Evolutionary conservation across 1,140 invertebrate species (phyloP).

Genomic region (Drosophila tropicalis): DNA sequence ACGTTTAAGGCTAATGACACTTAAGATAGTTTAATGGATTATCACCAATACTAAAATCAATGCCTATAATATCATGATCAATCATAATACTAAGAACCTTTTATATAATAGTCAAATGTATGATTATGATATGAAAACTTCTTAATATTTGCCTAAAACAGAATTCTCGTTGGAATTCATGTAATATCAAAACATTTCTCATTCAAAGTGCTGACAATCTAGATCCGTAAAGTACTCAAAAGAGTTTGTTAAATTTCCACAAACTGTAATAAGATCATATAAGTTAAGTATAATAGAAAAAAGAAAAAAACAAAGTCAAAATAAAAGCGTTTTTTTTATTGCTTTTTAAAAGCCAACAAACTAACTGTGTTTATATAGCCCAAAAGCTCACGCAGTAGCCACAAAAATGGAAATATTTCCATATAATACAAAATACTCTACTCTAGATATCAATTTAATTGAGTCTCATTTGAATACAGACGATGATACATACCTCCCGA

Average conservation of each 20-base stretch:
- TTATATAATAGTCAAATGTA: too few relatives aligned
- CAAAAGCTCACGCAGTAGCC: constrained; percentile 10
- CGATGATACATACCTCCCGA: constrained; percentile 22
- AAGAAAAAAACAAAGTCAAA: background rate
- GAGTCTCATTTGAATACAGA: constrained; percentile 68
- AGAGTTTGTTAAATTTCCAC: background rate
- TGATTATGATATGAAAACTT: too few relatives aligned
- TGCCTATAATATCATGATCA: too few relatives aligned
- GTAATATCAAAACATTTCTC: too few relatives aligned
- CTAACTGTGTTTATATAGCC: constrained; percentile 32
- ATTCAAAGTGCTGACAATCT: too few relatives aligned
- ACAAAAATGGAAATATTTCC: constrained; percentile 6
- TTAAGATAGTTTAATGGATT: too few relatives aligned
- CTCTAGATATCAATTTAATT: constrained; percentile 64
- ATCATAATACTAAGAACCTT: too few relatives aligned
- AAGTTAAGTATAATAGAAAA: background rate
- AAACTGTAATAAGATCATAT: background rate
- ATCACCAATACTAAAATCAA: too few relatives aligned
- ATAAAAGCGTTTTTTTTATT: constrained; percentile 2
- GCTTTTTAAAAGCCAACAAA: constrained; percentile 31
- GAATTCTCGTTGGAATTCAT: too few relatives aligned
- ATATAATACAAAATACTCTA: background rate
- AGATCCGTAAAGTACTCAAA: background rate
- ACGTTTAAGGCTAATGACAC: too few relatives aligned
- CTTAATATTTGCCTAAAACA: too few relatives aligned